A percentile compares a stretch with the other conserved stretches of the same genome.
phyloP scores from a whole-genome alignment of 2,113 vertebrate genomes.

The Terrapene triunguis region DNA sequence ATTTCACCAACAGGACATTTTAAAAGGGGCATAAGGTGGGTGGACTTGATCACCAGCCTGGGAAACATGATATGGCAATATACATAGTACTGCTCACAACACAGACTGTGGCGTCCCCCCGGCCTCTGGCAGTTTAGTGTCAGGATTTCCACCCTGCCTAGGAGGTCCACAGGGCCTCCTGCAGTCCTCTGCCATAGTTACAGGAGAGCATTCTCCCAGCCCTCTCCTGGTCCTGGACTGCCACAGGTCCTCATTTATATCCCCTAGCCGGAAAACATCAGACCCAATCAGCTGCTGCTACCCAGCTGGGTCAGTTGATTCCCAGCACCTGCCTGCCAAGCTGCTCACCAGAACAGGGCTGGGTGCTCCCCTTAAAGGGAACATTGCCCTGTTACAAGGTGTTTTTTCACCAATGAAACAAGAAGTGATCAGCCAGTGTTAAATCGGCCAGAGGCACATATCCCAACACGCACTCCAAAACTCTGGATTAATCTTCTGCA shows the following conservation, averaged over 20 bases:
- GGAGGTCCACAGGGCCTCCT: neutral
- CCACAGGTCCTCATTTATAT: too few species aligned
- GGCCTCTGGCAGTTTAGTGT: neutral
- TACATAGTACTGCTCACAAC: neutral
- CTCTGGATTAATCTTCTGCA: fast-evolving
- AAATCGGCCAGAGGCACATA: neutral
- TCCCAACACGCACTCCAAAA: fast-evolving
- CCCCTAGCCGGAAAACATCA: neutral
- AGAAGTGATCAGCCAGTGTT: neutral
- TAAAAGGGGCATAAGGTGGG: neutral
- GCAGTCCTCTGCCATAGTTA: neutral
- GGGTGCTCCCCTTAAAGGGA: neutral
- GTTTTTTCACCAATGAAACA: neutral
- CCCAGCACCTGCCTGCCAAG: neutral
- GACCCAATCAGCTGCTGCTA: neutral
- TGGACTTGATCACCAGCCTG: neutral
- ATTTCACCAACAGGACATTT: neutral
- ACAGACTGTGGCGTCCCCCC: neutral
- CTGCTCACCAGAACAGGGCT: neutral
- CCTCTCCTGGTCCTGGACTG: too few species aligned
- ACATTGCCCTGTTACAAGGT: neutral
- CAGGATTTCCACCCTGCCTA: neutral
- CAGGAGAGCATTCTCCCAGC: neutral
- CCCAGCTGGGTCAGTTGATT: neutral
- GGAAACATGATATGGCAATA: neutral